phyloP scores from a whole-genome alignment of 2,113 vertebrate genomes.

The Gobio gobio region DNA sequence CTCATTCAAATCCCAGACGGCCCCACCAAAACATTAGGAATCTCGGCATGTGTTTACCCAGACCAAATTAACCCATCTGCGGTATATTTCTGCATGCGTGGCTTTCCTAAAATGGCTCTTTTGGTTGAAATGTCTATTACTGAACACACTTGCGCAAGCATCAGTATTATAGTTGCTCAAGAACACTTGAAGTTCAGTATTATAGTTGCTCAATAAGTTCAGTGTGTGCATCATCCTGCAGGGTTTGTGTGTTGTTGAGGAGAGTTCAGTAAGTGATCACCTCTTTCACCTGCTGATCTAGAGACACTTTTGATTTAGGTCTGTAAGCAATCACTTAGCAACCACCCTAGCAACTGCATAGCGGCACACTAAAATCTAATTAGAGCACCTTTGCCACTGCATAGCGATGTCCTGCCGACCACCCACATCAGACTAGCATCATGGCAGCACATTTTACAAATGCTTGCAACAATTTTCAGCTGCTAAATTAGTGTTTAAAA shows the following conservation, averaged over 20 bases:
- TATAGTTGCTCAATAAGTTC: not conserved
- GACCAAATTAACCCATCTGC: not conserved
- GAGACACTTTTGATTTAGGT: not conserved
- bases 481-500: not conserved
- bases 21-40: conserved; percentile 5
- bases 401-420: not conserved
- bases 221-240: not conserved
- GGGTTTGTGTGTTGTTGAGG: not conserved
- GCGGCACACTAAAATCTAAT: conserved; percentile 5
- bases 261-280: not conserved
- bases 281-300: not conserved
- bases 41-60: conserved; percentile 25
- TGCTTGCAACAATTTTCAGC: not conserved
- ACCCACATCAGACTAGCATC: not conserved
- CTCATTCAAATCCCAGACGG: not conserved
- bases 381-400: not conserved
- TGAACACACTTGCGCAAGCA: not conserved
- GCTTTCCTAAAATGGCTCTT: conserved; percentile 16
- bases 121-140: conserved; percentile 2
- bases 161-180: not conserved
- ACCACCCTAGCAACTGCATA: not conserved
- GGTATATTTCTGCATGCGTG: not conserved
- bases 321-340: not conserved
- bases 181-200: not conserved
- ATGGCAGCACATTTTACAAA: not conserved